Conservation (phyloP, 2,888 invertebrate species). For the Arrhopalites spinosus region DNA sequence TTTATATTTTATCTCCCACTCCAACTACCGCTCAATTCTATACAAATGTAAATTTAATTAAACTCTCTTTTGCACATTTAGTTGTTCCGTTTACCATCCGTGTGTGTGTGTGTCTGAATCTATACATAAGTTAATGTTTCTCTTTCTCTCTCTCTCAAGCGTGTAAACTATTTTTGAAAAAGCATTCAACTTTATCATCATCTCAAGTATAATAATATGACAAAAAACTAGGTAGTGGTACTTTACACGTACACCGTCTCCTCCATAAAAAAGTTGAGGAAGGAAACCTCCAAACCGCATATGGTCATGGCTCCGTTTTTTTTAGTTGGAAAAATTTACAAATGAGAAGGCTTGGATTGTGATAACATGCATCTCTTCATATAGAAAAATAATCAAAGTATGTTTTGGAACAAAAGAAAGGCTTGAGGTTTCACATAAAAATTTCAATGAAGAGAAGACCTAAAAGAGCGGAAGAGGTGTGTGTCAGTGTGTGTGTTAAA, state of each 20-base stretch:
- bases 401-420: neutral
- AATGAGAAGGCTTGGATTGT: too few species aligned
- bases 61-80: constrained; percentile 14
- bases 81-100: neutral
- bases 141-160: neutral
- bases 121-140: neutral
- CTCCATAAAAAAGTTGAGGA: too few species aligned
- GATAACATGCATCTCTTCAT: too few species aligned
- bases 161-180: too few species aligned
- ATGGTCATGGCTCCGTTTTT: too few species aligned
- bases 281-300: too few species aligned
- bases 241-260: too few species aligned
- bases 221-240: too few species aligned
- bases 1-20: constrained; percentile 1
- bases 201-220: too few species aligned
- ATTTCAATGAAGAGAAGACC: neutral
- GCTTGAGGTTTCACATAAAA: neutral
- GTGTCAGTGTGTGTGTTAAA: neutral
- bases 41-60: constrained; percentile 35
- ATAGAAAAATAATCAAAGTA: neutral
- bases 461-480: neutral
- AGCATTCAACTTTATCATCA: too few species aligned
- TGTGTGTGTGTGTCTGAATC: neutral
- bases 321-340: too few species aligned
- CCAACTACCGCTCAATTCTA: neutral